Base-by-base conservation (phyloP, 2,888 invertebrate genomes). In the Dynastes grantii region DNA sequence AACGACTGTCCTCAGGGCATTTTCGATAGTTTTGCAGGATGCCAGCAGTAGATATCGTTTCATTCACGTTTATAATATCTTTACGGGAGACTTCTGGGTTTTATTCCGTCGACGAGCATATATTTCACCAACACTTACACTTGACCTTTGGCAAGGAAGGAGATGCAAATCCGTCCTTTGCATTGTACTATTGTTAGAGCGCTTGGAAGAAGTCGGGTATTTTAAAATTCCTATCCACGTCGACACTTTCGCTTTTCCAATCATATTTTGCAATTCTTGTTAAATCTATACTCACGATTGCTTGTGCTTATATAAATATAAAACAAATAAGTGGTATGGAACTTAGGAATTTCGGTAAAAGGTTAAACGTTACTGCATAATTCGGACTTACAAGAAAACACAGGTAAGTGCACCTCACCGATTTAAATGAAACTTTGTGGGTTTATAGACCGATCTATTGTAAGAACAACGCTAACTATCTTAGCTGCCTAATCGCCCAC, bases 91-190 rank as follows among this genome's bases (percentile, higher is more conserved):
- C 63, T 64, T 64, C 63, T 64, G 32, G 32, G 29, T 53, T 64
- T 61, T 29, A 13, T 32, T 64, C 13, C 29, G 63, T 64, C 63
- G 63, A 64, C 63, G 63, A 32, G 63, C 29, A n/a, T 29, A 64
- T 64, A 64, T 32, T 64, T 64, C 63, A 64, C 13, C 63, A 32
- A 2, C 29, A 32, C 63, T 32, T 13, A 64, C 63, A 64, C 63
- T 64, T 29, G 63, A 64, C 63, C 63, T 64, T 64, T 64, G 32
- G 32, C 63, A 13, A 64, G 29, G 63, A 64, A 64, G 13, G 13
- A 32, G 63, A 64, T 32, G 63, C 63, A 64, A 64, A 64, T 64
- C 63, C 13, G 29, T 64, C 29, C 13, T 32, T 64, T 64, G 63
- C 63, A 32, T 32, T 32, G 63, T 32, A n/a, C 32, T 9, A 32